phyloP scores from a whole-genome alignment of 2,113 vertebrate species.

The Gambusia affinis region DNA sequence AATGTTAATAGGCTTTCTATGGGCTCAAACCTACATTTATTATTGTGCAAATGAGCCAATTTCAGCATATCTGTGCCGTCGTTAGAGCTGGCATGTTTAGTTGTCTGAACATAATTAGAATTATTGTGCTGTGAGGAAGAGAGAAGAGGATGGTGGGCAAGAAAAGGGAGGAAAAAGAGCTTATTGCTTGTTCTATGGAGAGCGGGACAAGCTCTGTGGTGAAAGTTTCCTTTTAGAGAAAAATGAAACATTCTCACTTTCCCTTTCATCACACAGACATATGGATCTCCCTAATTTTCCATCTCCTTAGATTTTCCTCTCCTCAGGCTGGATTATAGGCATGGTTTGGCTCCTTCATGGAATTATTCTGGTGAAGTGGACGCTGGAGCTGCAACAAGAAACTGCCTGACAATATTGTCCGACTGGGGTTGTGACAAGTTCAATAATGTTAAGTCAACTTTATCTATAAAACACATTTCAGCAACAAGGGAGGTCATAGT shows the following conservation, averaged over 20 bases:
- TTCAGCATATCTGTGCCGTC: slow-evolving; percentile 73
- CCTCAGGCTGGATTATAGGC: slow-evolving; percentile 28
- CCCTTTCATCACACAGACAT: slow-evolving; percentile 48
- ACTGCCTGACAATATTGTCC: slow-evolving; percentile 22
- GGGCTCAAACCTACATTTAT: slow-evolving; percentile 78
- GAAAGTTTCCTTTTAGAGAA: slow-evolving; percentile 60
- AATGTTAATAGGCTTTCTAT: slow-evolving; percentile 81
- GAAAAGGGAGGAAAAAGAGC: slow-evolving; percentile 19
- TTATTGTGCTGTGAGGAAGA: slow-evolving; percentile 71
- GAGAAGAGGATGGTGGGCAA: slow-evolving; percentile 43
- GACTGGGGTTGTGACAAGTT: slow-evolving; percentile 38
- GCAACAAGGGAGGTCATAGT: too few relatives aligned
- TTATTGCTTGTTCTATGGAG: slow-evolving; percentile 47
- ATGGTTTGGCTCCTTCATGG: slow-evolving; percentile 18
- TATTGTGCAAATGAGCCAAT: slow-evolving; percentile 82
- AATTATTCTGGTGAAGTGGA: slow-evolving; percentile 11
- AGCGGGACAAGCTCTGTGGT: slow-evolving; percentile 60
- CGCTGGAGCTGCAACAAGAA: slow-evolving; percentile 6
- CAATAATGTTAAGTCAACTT: slow-evolving; percentile 49
- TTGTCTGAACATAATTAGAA: slow-evolving; percentile 80
- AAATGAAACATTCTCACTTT: slow-evolving; percentile 48
- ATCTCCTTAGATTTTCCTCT: slow-evolving; percentile 3
- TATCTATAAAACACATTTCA: too few relatives aligned
- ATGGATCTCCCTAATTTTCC: slow-evolving; percentile 48
- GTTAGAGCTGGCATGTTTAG: slow-evolving; percentile 78